Base-by-base conservation (phyloP, 2,797 vertebrate genomes). In the Pseudomugil gertrudae region DNA sequence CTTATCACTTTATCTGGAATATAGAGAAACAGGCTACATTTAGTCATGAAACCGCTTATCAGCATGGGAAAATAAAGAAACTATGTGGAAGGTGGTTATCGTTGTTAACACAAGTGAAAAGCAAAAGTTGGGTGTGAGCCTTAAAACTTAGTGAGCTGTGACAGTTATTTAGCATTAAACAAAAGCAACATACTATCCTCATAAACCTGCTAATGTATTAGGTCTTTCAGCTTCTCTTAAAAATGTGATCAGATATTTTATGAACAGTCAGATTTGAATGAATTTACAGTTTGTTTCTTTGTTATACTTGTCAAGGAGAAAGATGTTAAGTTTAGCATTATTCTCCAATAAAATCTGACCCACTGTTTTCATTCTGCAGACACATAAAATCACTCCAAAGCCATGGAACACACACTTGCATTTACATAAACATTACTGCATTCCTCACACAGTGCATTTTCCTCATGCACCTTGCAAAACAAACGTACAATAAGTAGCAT, bases 281-380 rank as follows among this genome's bases (percentile, higher is more conserved):
- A 7, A 27, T 26, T 13, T 21, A 40, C 51, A 48, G 35, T 36
- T 51, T 29, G 17, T 19, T 53, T 0, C 17, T 23, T 36, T 36
- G 35, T 36, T 36, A 13, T 36, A 3, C 35, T 36, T 14, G 35
- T 36, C 14, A 36, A 30, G 29, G 29, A 6, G 6, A 30, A 30
- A 6, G 29, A 30, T 30, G 29, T 3, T 9, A 40, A 32, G 21
- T 27, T 13, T 57, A 51, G 62, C 35, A 55, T 77, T 57, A 62
- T 76, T 83, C 65, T 79, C 33, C 40, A 35, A 84, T 72, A 69
- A 86, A 79, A 76, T 74, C 55, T 40, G 23, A 70, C 50, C 36
- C 19, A 33, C 24, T 45, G 21, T 48, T 24, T 55, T 56, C 11
- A 13, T 38, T 74, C 57, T 36, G 23, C 51, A 57, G 9, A 52